Evolutionary conservation across 2,797 vertebrate genomes (phyloP).

Genomic region (Microctenopoma steveboyesi): DNA sequence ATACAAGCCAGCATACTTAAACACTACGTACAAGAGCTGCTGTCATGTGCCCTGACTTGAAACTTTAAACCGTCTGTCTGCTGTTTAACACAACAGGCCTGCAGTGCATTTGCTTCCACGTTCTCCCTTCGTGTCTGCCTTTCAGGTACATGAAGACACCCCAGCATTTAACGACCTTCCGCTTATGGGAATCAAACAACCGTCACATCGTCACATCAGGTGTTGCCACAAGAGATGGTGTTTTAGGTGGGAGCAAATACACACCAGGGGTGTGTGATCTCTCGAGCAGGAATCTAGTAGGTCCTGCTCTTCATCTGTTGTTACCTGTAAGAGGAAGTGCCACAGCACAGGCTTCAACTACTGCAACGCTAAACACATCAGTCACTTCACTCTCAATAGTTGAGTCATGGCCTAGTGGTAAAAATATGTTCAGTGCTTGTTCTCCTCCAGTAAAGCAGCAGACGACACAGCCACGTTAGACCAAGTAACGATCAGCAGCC

Average conservation of each 20-base stretch:
- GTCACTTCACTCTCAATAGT: conserved; percentile 4
- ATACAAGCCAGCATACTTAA: conserved; percentile 7
- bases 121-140: not conserved
- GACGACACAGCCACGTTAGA: not conserved
- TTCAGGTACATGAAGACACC: conserved; percentile 8
- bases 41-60: conserved; percentile 12
- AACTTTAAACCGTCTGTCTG: not conserved
- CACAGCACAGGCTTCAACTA: not conserved
- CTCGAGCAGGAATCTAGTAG: not conserved
- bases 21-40: conserved; percentile 13
- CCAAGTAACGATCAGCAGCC: not conserved
- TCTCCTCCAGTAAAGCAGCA: not conserved
- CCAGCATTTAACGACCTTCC: not conserved
- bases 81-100: conserved; percentile 12
- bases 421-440: not conserved
- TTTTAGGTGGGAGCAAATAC: conserved; percentile 8
- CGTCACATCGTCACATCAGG: not conserved
- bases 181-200: not conserved
- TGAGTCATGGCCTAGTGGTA: not conserved
- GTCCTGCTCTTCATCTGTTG: not conserved
- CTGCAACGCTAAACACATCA: conserved; percentile 3
- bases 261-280: not conserved
- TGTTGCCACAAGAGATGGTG: not conserved
- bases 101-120: conserved; percentile 11
- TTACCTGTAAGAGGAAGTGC: not conserved